Conservation (phyloP, 2,797 vertebrate species). For the Myotis findleyi region DNA sequence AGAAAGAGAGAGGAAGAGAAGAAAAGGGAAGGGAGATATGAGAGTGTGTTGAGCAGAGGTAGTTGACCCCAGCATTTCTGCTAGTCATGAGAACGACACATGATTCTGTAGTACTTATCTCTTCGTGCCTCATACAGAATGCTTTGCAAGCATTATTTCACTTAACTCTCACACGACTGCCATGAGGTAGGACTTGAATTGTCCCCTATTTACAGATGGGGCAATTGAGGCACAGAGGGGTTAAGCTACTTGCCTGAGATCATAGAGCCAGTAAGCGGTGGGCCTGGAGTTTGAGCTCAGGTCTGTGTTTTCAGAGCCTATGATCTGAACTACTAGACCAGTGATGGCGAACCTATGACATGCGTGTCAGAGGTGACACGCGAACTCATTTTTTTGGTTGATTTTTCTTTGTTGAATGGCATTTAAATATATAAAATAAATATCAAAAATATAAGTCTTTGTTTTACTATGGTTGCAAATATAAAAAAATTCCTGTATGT, state of each 20-base stretch:
- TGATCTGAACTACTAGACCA: not conserved
- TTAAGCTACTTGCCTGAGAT: not conserved
- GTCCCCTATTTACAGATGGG: not conserved
- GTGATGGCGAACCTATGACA: no score
- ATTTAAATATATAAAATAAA: no score
- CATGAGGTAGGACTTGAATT: not conserved
- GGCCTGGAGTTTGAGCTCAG: not conserved
- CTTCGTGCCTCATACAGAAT: not conserved
- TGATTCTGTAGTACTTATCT: not conserved
- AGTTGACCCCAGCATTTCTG: not conserved
- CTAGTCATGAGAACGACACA: no score
- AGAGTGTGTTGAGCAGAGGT: not conserved
- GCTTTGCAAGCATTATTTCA: not conserved
- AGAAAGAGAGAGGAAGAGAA: not conserved
- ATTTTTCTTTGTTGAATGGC: no score
- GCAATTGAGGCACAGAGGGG: not conserved
- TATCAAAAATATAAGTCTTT: no score
- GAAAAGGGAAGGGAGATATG: not conserved
- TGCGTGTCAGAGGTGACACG: no score
- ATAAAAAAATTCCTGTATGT: no score
- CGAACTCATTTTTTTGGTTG: no score
- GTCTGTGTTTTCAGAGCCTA: not conserved
- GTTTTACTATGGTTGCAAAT: no score
- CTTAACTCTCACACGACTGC: not conserved
- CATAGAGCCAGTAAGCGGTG: rapidly evolving